phyloP scores from a whole-genome alignment of 2,113 vertebrate genomes.

The Peromyscus polionotus region DNA sequence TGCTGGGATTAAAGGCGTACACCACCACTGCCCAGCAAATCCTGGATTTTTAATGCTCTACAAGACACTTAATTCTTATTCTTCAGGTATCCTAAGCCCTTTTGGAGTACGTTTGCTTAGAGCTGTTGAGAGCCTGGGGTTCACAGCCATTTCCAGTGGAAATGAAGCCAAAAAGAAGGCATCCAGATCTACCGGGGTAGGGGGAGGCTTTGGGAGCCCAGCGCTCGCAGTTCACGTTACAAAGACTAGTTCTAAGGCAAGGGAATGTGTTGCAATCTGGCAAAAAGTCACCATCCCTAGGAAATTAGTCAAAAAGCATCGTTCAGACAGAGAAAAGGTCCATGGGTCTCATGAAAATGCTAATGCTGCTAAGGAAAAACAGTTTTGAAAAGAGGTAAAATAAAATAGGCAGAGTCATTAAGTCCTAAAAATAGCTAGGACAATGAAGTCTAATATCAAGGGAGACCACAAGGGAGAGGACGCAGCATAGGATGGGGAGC shows the following conservation, averaged over 20 bases:
- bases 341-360: background rate
- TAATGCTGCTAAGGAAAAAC: background rate
- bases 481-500: accelerated
- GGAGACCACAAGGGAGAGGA: background rate
- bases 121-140: background rate
- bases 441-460: background rate
- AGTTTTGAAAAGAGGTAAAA: background rate
- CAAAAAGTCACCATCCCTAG: background rate
- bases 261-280: background rate
- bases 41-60: slow-evolving; percentile 4
- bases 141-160: background rate
- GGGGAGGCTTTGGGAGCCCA: background rate
- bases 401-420: background rate
- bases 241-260: background rate
- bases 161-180: background rate
- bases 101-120: background rate
- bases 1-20: no score
- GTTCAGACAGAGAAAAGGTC: background rate
- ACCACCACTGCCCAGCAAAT: background rate
- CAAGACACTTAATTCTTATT: background rate
- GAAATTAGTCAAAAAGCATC: background rate
- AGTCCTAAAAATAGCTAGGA: background rate
- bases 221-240: background rate
- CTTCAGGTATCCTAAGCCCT: background rate
- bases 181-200: no score